Conservation (phyloP, 2,113 vertebrate genomes). For the Centropus unirufus region DNA sequence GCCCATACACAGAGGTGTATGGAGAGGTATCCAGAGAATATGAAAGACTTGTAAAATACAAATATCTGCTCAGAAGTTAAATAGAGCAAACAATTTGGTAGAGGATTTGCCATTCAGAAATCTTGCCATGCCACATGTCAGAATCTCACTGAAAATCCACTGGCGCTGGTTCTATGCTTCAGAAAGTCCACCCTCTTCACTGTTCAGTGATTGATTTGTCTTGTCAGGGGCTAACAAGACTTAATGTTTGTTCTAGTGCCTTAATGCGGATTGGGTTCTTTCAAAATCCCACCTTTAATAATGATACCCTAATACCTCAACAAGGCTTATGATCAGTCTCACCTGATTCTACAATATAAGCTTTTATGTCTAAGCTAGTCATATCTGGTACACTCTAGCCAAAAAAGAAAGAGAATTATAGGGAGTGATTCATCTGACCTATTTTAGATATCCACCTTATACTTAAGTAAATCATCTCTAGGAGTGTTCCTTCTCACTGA, state of each 20-base stretch:
- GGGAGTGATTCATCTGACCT: neutral
- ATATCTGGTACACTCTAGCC: neutral
- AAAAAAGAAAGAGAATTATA: neutral
- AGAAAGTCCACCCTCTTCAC: neutral
- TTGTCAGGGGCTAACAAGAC: neutral
- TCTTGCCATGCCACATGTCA: neutral
- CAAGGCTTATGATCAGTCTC: neutral
- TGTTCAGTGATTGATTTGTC: neutral
- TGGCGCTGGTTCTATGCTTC: neutral
- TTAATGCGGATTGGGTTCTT: neutral
- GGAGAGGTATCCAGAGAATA: neutral
- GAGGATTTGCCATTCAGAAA: neutral
- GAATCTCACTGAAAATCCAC: neutral
- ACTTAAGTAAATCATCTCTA: neutral
- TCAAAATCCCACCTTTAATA: conserved; percentile 4
- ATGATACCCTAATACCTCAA: neutral
- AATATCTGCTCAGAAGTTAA: neutral
- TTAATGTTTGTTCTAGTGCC: neutral
- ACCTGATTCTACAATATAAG: neutral
- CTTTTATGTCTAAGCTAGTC: neutral
- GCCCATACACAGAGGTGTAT: neutral
- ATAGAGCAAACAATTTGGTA: neutral
- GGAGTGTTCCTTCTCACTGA: neutral
- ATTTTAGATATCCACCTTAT: neutral
- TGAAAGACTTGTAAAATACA: neutral